These are phyloP conservation scores for Sminthurides aquaticus DNA, from an alignment of 2,888 invertebrate genomes.

Conservation along the genomic window DNA sequence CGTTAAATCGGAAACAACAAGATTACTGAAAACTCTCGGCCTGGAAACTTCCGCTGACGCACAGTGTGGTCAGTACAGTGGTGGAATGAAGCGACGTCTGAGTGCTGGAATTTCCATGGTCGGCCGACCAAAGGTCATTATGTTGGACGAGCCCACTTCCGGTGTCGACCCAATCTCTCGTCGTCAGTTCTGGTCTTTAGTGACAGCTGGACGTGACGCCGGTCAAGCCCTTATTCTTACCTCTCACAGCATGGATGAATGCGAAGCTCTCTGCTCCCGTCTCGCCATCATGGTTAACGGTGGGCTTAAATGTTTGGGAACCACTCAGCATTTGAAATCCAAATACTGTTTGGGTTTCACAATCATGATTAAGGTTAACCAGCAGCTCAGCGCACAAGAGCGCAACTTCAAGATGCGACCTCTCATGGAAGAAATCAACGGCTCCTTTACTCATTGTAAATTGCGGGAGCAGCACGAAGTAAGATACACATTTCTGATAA, in stretches of 20 bases:
- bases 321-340: conserved; percentile 63
- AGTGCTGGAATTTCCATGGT: conserved; percentile 79
- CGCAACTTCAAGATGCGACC: conserved; percentile 21
- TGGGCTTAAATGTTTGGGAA: conserved; percentile 63
- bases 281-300: conserved; percentile 70
- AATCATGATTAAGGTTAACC: conserved; percentile 24
- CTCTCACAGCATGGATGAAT: conserved; percentile 76
- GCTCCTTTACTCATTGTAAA: conserved; percentile 53
- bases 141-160: conserved; percentile 22
- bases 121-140: conserved; percentile 48
- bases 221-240: conserved; percentile 59
- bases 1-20: conserved; percentile 42
- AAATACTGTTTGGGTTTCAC: conserved; percentile 53
- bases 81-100: conserved; percentile 84
- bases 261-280: conserved; percentile 69
- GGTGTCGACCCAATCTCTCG: conserved; percentile 60
- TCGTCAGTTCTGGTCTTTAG: conserved; percentile 58
- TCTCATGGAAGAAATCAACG: conserved; percentile 52
- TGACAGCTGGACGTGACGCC: conserved; percentile 51
- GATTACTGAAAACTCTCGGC: conserved; percentile 42
- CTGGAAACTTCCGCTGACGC: conserved; percentile 22
- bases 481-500: too few relatives aligned
- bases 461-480: conserved; percentile 65
- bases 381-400: conserved; percentile 17
- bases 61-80: conserved; percentile 58